Conservation (phyloP, 1,140 invertebrate species). For the Pissodes strobi region DNA sequence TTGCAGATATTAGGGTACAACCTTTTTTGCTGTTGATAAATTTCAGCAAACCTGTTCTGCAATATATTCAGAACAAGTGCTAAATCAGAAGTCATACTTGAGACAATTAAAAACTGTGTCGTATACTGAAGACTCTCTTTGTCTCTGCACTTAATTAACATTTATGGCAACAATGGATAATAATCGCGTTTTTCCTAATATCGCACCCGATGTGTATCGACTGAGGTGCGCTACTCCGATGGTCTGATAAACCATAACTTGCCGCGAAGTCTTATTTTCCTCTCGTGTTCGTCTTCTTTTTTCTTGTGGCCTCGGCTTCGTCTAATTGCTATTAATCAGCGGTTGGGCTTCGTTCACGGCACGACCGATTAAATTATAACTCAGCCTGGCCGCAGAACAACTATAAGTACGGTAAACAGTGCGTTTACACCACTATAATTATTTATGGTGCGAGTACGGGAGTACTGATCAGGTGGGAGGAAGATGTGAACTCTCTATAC, state of each 20-base stretch:
- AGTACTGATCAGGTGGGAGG: too few relatives aligned
- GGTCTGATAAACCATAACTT: constrained; percentile 22
- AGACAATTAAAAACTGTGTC: too few relatives aligned
- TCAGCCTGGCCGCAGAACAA: constrained; percentile 45
- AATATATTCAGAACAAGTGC: too few relatives aligned
- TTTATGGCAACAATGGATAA: constrained; percentile 28
- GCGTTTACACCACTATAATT: constrained; percentile 53
- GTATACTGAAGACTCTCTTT: too few relatives aligned
- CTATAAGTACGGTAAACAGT: constrained; percentile 53
- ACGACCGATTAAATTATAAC: constrained; percentile 56
- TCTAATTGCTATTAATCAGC: constrained; percentile 56
- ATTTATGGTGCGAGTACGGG: constrained; percentile 40
- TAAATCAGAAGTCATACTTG: too few relatives aligned
- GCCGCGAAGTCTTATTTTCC: constrained; percentile 26
- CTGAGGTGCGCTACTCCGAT: constrained; percentile 14
- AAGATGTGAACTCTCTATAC: too few relatives aligned
- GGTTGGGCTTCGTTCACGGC: constrained; percentile 51
- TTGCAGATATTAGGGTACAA: too few relatives aligned
- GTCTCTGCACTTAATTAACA: constrained; percentile 31
- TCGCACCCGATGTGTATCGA: constrained; percentile 35
- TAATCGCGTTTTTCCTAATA: constrained; percentile 32
- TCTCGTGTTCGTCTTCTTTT: constrained; percentile 14
- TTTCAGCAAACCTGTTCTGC: too few relatives aligned
- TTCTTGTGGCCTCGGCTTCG: constrained; percentile 33
- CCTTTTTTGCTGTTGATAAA: too few relatives aligned